A percentile compares a stretch with the other conserved stretches of the same genome.
These are phyloP conservation scores for Heterotis niloticus DNA, from an alignment of 2,113 vertebrate genomes.

Conservation along the genomic window DNA sequence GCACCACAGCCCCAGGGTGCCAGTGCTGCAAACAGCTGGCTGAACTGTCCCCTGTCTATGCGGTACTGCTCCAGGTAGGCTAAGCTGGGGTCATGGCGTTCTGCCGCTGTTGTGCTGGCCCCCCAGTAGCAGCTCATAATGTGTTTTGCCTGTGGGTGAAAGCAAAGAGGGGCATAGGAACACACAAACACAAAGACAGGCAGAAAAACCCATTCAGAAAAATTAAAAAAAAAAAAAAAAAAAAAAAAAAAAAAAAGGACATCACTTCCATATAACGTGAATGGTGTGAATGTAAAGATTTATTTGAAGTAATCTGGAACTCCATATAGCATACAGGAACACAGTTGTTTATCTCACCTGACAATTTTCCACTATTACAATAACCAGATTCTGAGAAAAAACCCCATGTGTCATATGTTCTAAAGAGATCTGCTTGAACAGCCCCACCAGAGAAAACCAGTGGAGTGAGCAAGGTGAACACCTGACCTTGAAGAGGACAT, in stretches of 20 bases:
- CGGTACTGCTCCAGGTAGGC: constrained; percentile 97
- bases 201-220: background rate
- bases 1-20: constrained; percentile 81
- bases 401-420: background rate
- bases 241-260: too few species aligned
- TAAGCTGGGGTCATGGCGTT: constrained; percentile 83
- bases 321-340: too few species aligned
- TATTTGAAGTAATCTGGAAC: too few species aligned
- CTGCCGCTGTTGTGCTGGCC: constrained; percentile 59
- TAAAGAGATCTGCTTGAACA: background rate
- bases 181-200: constrained; percentile 13
- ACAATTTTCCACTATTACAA: too few species aligned
- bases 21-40: constrained; percentile 75
- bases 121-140: constrained; percentile 96
- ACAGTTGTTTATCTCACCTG: too few species aligned
- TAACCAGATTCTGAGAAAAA: too few species aligned
- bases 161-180: rapidly evolving
- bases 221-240: too few species aligned
- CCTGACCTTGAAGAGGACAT: constrained; percentile 90
- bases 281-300: too few species aligned
- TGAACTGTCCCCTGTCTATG: constrained; percentile 81
- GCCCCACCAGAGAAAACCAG: background rate
- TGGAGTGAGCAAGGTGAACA: background rate
- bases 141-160: constrained; percentile 75
- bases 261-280: too few species aligned